Evolutionary conservation across 2,888 invertebrate genomes (phyloP).

Genomic region (Aphidius colemani): DNA sequence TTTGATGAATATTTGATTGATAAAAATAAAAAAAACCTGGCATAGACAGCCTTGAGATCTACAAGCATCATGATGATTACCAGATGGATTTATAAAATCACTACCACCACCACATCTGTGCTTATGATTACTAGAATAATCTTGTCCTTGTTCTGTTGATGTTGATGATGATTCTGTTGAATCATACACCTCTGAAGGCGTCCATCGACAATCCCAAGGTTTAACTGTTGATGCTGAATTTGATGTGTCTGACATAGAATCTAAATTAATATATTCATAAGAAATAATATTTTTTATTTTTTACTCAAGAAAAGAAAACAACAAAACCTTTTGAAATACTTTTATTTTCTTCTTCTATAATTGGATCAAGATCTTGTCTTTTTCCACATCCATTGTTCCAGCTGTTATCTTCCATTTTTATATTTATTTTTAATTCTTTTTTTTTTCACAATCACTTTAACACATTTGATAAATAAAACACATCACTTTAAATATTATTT

Average conservation of each 20-base stretch:
- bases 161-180: slow-evolving; percentile 51
- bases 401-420: background rate
- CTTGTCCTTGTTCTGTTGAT: slow-evolving; percentile 42
- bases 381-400: slow-evolving; percentile 40
- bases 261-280: slow-evolving; percentile 30
- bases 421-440: too few species aligned
- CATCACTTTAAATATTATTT: background rate
- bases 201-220: slow-evolving; percentile 51
- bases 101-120: slow-evolving; percentile 29
- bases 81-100: slow-evolving; percentile 34
- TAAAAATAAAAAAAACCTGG: slow-evolving; percentile 43
- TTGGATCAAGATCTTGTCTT: slow-evolving; percentile 43
- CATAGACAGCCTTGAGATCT: slow-evolving; percentile 51
- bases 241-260: slow-evolving; percentile 49
- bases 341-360: slow-evolving; percentile 48
- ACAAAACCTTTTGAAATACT: slow-evolving; percentile 40
- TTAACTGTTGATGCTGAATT: slow-evolving; percentile 51
- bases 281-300: background rate
- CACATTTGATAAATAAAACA: background rate
- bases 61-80: slow-evolving; percentile 36
- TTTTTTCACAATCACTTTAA: background rate
- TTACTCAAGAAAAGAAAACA: background rate
- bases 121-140: slow-evolving; percentile 41
- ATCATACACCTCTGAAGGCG: slow-evolving; percentile 52
- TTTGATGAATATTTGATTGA: background rate